These are phyloP conservation scores for Therioaphis trifolii DNA, from an alignment of 2,888 invertebrate species.

Conservation along the genomic window DNA sequence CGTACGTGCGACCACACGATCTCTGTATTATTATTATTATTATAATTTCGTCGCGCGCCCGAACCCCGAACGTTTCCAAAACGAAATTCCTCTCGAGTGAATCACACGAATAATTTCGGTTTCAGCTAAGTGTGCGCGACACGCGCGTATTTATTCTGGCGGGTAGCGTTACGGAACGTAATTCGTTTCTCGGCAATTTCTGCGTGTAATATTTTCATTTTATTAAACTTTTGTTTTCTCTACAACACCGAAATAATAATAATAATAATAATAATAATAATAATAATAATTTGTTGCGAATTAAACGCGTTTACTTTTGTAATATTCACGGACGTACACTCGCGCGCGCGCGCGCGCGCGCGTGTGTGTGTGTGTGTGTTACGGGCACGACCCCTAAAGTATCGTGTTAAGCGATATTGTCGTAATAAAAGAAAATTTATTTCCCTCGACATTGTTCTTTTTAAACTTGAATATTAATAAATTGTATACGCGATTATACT, in stretches of 20 bases:
- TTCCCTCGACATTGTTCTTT: background rate
- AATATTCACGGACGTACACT: background rate
- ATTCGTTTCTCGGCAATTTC: constrained; percentile 7
- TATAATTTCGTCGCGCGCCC: background rate
- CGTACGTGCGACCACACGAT: background rate
- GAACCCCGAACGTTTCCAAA: background rate
- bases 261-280: too few species aligned
- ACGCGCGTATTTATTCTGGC: background rate
- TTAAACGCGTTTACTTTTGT: background rate
- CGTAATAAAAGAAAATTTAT: background rate
- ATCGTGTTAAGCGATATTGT: background rate
- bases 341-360: too few species aligned
- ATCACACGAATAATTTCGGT: background rate
- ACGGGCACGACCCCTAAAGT: background rate
- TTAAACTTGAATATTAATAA: background rate
- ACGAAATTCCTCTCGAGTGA: constrained; percentile 5
- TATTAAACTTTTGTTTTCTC: constrained; percentile 15
- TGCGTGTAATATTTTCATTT: constrained; percentile 17
- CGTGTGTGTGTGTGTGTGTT: too few species aligned
- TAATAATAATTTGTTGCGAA: constrained; percentile 15
- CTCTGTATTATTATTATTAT: background rate
- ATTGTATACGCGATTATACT: background rate
- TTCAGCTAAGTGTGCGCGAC: background rate
- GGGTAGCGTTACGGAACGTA: constrained; percentile 3
- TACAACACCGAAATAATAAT: constrained; percentile 14